Percentiles rank a stretch among this genome's conserved stretches.
phyloP scores from a whole-genome alignment of 2,113 vertebrate genomes.

The Festucalex cinctus region DNA sequence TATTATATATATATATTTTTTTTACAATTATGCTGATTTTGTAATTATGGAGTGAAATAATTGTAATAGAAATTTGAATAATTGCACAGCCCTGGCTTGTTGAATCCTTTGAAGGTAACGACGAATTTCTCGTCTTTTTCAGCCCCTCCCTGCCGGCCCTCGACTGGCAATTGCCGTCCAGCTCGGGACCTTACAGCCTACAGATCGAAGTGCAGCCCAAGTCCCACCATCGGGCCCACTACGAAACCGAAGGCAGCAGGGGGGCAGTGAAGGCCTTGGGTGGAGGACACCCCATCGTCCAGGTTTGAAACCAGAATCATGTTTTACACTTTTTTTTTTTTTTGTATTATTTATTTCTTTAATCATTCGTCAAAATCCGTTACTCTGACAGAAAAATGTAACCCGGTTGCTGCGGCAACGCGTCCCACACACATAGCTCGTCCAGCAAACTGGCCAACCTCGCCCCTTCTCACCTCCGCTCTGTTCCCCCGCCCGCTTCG shows the following conservation, averaged over 20 bases:
- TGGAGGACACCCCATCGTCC: slow-evolving; percentile 86
- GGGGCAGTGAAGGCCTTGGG: slow-evolving; percentile 94
- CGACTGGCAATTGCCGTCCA: slow-evolving; percentile 95
- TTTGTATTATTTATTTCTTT: too few species aligned
- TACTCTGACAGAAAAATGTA: background rate
- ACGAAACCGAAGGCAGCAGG: slow-evolving; percentile 95
- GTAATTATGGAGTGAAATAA: too few species aligned
- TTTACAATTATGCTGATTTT: too few species aligned
- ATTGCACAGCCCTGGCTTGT: too few species aligned
- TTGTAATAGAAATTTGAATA: too few species aligned
- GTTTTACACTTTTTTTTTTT: background rate
- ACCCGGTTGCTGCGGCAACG: background rate
- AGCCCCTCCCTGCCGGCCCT: slow-evolving; percentile 94
- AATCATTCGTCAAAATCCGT: too few species aligned
- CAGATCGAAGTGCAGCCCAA: slow-evolving; percentile 95
- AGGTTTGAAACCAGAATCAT: slow-evolving; percentile 27
- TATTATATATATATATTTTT: too few species aligned
- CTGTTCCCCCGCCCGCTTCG: slow-evolving; percentile 1
- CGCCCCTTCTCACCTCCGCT: slow-evolving; percentile 28
- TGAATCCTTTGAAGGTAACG: slow-evolving; percentile 11
- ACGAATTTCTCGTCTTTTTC: slow-evolving; percentile 28
- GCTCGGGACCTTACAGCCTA: slow-evolving; percentile 90
- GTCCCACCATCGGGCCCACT: slow-evolving; percentile 96
- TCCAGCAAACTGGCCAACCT: slow-evolving; percentile 32
- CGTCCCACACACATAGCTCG: slow-evolving; percentile 23